Base-by-base conservation (phyloP, 2,888 invertebrate species). In the Cerastis leucographa region DNA sequence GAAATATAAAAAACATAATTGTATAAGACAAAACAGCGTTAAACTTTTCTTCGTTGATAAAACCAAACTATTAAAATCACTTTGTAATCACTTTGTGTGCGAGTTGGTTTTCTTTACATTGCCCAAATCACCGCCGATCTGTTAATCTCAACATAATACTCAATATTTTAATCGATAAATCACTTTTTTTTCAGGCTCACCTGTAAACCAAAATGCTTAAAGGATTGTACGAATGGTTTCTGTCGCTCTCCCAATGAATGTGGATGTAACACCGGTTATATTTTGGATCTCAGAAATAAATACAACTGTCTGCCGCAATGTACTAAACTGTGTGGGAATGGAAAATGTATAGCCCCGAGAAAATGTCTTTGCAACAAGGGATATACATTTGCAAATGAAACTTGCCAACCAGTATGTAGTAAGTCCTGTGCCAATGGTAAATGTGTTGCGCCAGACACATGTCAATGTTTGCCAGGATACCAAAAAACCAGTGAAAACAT, bases 351-450 rank as follows among this genome's bases (percentile, higher is more conserved):
- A 2, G 79, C 77, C 0, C 88, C 88, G 8, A 70, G 83, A 0
- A 70, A 56, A 25, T 88, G 88, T 29, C 17, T 17, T 6, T 88
- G 87, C 66, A 59, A n/a, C 25, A 35, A 64, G 5, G 87, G 85
- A 11, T 84, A 81, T 61, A 59, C 1, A 14, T 71, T 67, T 56
- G 4, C 12, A 22, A 80, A 80, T 29, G 35, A 9, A 69, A 70
- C 74, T 42, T 86, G 86, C 46, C 46, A 66, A 42, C 87, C 88
- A 29, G 25, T 81, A 44, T 87, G 86, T 19, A 74, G 7, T 2
- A 59, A 67, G 19, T 11, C 61, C 4, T 85, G 85, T 29, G 0
- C 17, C 2, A 86, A 84, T 17, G 84, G 76, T 8, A 74, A 19
- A 11, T 85, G 85, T 22, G 0, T 61, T 6, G 78, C 74, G 9